Percentiles rank a stretch among this genome's conserved stretches.
phyloP scores from a whole-genome alignment of 2,888 invertebrate genomes.

The Xestia rhomboidea region DNA sequence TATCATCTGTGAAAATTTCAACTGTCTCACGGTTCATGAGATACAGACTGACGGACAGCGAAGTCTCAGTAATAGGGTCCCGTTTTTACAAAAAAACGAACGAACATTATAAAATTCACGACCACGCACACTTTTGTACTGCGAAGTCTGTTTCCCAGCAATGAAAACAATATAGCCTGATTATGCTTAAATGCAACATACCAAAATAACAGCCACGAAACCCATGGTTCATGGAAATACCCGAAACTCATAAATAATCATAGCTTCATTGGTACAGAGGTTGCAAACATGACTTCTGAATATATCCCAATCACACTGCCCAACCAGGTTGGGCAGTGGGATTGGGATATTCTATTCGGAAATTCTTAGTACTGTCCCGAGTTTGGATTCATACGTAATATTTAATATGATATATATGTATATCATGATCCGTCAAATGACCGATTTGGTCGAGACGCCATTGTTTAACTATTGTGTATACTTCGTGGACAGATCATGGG shows the following conservation, averaged over 20 bases:
- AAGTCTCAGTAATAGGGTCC: too few species aligned
- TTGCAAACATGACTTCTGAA: background rate
- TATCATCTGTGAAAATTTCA: too few species aligned
- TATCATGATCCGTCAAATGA: too few species aligned
- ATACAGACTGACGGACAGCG: too few species aligned
- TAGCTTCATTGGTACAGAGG: background rate
- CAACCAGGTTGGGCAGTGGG: background rate
- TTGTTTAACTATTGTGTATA: too few species aligned
- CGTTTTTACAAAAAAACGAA: background rate
- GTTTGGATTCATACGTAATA: background rate
- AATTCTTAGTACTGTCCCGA: background rate
- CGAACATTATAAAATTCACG: background rate
- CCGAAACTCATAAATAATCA: conserved; percentile 1
- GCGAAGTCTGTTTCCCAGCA: background rate
- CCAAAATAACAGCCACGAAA: background rate
- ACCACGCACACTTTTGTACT: background rate
- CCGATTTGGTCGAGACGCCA: too few species aligned
- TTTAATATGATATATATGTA: too few species aligned
- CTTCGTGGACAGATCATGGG: too few species aligned
- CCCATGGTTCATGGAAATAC: background rate
- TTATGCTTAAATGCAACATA: background rate
- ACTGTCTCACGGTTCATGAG: too few species aligned
- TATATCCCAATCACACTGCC: too few species aligned
- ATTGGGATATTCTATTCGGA: background rate
- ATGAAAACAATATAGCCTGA: background rate